Percentiles rank a stretch among this genome's conserved stretches.
phyloP scores from a whole-genome alignment of 2,797 vertebrate genomes.

The Antennarius maculatus region DNA sequence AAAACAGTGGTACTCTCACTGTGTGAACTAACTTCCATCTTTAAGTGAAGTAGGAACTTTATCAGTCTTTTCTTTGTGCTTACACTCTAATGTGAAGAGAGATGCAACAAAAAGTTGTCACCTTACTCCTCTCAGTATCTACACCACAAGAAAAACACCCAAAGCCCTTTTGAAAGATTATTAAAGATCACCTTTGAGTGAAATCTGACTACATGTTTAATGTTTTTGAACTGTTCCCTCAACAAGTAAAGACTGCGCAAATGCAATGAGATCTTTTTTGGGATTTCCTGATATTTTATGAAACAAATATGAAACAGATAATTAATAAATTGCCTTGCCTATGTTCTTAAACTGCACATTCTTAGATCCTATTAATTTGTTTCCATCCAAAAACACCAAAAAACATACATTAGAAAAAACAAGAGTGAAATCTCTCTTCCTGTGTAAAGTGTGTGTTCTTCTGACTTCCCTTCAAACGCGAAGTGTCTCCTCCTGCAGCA shows the following conservation, averaged over 20 bases:
- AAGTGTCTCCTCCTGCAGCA: conserved; percentile 50
- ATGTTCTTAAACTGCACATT: neutral
- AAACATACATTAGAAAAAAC: conserved; percentile 15
- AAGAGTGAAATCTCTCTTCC: conserved; percentile 51
- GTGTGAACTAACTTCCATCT: conserved; percentile 72
- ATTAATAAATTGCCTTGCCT: neutral
- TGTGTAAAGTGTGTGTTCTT: conserved; percentile 60
- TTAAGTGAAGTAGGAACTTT: conserved; percentile 75
- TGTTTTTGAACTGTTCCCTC: neutral
- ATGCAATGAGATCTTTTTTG: neutral
- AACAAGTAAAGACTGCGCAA: conserved; percentile 4
- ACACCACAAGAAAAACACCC: conserved; percentile 11
- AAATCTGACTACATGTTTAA: neutral
- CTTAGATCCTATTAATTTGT: neutral
- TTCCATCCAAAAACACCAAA: conserved; percentile 11
- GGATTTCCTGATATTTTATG: neutral
- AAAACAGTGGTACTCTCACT: conserved; percentile 64
- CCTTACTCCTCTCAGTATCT: conserved; percentile 26
- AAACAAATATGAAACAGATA: neutral
- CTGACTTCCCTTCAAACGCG: conserved; percentile 56
- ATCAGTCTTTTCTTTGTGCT: conserved; percentile 44
- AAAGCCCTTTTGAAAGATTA: neutral
- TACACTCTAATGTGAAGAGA: conserved; percentile 54
- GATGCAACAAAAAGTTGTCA: conserved; percentile 50
- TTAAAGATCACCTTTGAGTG: no score